Evolutionary conservation across 2,113 vertebrate genomes (phyloP).

Genomic region (Collichthys lucidus): DNA sequence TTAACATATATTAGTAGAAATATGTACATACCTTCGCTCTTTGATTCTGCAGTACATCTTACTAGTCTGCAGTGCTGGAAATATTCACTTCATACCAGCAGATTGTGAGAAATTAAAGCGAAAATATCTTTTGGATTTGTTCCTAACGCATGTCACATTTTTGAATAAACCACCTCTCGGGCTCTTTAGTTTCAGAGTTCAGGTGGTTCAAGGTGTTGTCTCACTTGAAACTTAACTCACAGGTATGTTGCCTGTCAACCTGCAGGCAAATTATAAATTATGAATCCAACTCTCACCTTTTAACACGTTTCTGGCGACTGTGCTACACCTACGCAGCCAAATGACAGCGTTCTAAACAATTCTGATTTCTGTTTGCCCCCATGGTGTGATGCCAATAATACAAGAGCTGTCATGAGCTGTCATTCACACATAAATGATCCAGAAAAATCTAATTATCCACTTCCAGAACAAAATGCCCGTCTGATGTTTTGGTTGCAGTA

Average conservation of each 20-base stretch:
- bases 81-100: not conserved
- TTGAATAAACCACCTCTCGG: not conserved
- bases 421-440: not conserved
- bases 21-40: not conserved
- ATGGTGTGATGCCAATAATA: not conserved
- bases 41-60: not conserved
- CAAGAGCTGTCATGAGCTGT: too few relatives aligned
- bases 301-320: not conserved
- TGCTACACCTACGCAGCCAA: too few relatives aligned
- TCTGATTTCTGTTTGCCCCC: not conserved
- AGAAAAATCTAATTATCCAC: not conserved
- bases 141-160: not conserved
- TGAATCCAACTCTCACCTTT: not conserved
- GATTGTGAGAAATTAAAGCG: not conserved
- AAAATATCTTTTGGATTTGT: not conserved
- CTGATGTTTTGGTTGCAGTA: not conserved
- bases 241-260: constrained; percentile 36
- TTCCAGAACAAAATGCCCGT: not conserved
- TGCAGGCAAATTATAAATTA: not conserved
- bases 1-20: not conserved
- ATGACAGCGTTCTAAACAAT: not conserved
- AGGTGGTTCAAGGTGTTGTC: constrained; percentile 51
- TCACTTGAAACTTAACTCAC: constrained; percentile 14
- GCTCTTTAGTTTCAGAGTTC: constrained; percentile 4
- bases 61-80: not conserved